Evolutionary conservation across 2,888 invertebrate species (phyloP), one percentile per base, ranked within the genome.

Genomic region (Cheilosia urbana): DNA sequence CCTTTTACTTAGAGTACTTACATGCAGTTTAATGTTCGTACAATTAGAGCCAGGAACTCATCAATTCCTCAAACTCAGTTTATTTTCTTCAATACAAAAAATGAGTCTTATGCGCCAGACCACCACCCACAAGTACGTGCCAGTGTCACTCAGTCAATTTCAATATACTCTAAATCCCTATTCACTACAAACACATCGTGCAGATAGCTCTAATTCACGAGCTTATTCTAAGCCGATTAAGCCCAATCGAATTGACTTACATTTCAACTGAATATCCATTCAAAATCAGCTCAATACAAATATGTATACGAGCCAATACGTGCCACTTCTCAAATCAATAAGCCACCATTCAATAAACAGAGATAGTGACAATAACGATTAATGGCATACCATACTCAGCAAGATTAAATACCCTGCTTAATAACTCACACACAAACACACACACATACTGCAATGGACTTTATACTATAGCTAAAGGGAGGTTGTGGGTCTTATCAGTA

Each of bases 301-400:
- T 49, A 4, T 49, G 13, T 11, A 57, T 57, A 34, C 30, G 9
- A 68, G 45, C 47, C 13, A 34, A n/a, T 34, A 3, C 57, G 21
- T 69, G 69, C 34, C 53, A 30, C 68, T 17, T 11, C 27, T 42
- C 30, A 27, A 55, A 45, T 55, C 19, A 13, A 42, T 68, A 68
- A 68, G 42, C 55, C 69, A 15, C 21, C 34, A 69, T 57, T 57
- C 42, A 57, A 68, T 57, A 55, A 68, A 69, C 69, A 69, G 21
- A 24, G 13, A 69, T 45, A 69, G 57, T 24, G 24, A 42, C 65
- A 37, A 19, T 42, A 30, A 9, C 21, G 34, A 40, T 30, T 21
- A 65, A 65, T 37, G 42, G 27, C 30, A 45, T 40, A 24, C 30
- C 19, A 58, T 42, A n/a, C n/a, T 73, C 24, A 63, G 13, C 30